A percentile compares a stretch with the other conserved stretches of the same genome.
Conservation (phyloP, 2,888 invertebrate species). For the Microdon myrmicae region DNA sequence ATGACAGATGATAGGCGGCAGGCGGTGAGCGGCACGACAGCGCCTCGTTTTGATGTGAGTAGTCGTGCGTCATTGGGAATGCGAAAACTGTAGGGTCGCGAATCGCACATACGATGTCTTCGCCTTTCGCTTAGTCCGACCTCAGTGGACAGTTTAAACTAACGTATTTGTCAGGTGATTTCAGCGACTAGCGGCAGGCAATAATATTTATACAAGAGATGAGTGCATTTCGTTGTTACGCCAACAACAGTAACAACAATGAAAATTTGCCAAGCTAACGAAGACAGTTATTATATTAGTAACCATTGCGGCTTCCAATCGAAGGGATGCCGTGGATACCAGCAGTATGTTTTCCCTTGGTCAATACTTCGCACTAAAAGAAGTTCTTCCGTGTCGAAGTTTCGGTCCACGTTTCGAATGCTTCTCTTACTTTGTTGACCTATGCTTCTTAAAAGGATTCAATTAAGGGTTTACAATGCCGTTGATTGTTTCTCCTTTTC, state of each 20-base stretch:
- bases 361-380: slow-evolving; percentile 25
- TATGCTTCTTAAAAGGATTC: slow-evolving; percentile 42
- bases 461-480: slow-evolving; percentile 37
- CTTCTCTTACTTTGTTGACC: not conserved
- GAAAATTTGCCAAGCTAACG: too few species aligned
- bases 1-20: slow-evolving; percentile 13
- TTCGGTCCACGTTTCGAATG: slow-evolving; percentile 6
- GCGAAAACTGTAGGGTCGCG: slow-evolving; percentile 31
- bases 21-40: not conserved
- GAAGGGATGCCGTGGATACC: slow-evolving; percentile 3
- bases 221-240: slow-evolving; percentile 50
- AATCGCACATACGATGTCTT: slow-evolving; percentile 15
- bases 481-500: too few species aligned
- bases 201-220: slow-evolving; percentile 51
- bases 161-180: slow-evolving; percentile 46
- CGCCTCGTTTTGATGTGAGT: too few species aligned
- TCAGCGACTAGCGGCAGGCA: slow-evolving; percentile 32
- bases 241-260: slow-evolving; percentile 16
- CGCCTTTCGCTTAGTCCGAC: slow-evolving; percentile 29
- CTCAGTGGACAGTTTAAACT: slow-evolving; percentile 48
- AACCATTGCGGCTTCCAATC: slow-evolving; percentile 36
- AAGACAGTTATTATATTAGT: slow-evolving; percentile 17
- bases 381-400: slow-evolving; percentile 38
- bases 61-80: slow-evolving; percentile 21
- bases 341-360: slow-evolving; percentile 33